These are phyloP conservation scores for Dinomys branickii DNA, from an alignment of 2,113 vertebrate genomes.

Conservation along the genomic window DNA sequence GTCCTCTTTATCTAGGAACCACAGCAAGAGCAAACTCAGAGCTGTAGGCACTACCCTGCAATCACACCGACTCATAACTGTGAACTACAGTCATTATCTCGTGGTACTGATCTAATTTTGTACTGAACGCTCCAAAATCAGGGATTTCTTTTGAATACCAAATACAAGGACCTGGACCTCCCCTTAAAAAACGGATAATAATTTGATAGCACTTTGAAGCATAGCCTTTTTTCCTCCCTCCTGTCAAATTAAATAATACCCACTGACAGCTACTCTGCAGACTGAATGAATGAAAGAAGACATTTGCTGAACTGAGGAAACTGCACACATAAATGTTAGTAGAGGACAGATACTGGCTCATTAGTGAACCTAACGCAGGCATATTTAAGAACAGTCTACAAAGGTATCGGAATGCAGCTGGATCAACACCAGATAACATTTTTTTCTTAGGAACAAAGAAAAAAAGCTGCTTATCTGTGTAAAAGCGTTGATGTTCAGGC, in stretches of 20 bases:
- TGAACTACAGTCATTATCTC: conserved; percentile 80
- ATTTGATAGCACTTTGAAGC: conserved; percentile 72
- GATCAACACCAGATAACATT: conserved; percentile 52
- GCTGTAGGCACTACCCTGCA: conserved; percentile 35
- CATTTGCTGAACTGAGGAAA: conserved; percentile 67
- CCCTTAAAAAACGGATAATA: conserved; percentile 69
- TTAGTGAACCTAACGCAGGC: conserved; percentile 76
- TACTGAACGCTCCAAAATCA: conserved; percentile 74
- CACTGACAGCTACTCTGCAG: conserved; percentile 66
- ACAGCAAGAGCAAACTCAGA: conserved; percentile 43
- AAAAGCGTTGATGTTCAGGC: conserved; percentile 68
- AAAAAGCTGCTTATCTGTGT: conserved; percentile 73
- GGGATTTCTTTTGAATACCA: conserved; percentile 73
- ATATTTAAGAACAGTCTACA: conserved; percentile 80
- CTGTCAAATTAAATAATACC: conserved; percentile 72
- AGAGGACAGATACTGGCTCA: conserved; percentile 71
- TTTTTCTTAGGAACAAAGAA: conserved; percentile 57
- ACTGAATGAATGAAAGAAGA: conserved; percentile 68
- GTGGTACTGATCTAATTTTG: conserved; percentile 77
- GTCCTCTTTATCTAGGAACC: conserved; percentile 1
- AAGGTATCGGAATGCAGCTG: conserved; percentile 79
- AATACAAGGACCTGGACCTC: conserved; percentile 65
- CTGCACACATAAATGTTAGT: conserved; percentile 27
- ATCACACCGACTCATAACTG: conserved; percentile 60
- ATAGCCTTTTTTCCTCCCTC: conserved; percentile 62